Evolutionary conservation across 2,888 invertebrate genomes (phyloP), one percentile per base, ranked within the genome.

Genomic region (Meiosimyza decipiens): DNA sequence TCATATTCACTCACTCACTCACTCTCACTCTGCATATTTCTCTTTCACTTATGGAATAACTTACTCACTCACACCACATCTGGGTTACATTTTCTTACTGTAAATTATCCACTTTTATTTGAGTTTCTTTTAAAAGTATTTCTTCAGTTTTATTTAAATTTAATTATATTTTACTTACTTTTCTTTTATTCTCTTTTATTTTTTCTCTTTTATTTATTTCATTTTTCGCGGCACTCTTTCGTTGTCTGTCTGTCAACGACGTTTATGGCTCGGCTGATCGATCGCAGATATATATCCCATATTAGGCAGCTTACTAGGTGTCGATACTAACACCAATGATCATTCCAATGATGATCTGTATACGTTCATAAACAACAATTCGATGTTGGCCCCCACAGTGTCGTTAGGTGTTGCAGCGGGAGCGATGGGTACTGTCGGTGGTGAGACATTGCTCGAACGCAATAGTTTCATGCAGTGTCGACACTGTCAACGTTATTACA

Each of bases 241-340:
- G 9, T 51, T 50, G 33, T 54, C 40, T 40, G n/a, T 15, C 64
- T 2, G 55, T 76, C 62, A 33, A 62, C 65, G 22, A 50, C 70
- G 60, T 65, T 28, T 57, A 18, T 12, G 69, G 18, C 65, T 11
- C 33, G 28, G 55, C 66, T n/a, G 65, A 49, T 16, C 64, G 12
- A 62, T 71, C 67, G 67, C 79, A 86, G 86, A 86, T 79, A 86
- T 86, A 74, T 86, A 86, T 79, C 86, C 86, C 75, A 86, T 86
- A 73, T 79, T 86, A 80, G 86, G 87, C 74, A 86, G 86, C 77
- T 79, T 86, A 18, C 76, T 86, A 80, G 86, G 86, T 74, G 86
- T 86, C 77, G 86, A 86, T 57, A 84, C 85, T 12, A 79, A 79
- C 40, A 80, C 77, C 72, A 78, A 76, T 71, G 76, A 79, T 59